These are phyloP conservation scores for Poeciliopsis paucimaculata DNA, from an alignment of 2,797 vertebrate species.

Conservation along the genomic window DNA sequence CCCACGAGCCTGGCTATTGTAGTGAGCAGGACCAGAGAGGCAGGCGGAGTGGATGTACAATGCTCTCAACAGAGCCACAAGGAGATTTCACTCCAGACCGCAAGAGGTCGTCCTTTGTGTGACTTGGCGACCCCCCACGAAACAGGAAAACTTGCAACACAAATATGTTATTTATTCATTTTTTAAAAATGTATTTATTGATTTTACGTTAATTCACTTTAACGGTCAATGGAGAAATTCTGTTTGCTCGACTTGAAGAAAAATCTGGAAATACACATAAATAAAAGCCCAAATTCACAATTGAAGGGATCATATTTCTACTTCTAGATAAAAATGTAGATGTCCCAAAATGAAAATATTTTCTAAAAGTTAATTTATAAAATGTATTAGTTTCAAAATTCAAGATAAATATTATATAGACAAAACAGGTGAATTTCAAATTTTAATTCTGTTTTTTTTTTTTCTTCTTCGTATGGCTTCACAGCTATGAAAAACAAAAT, in stretches of 20 bases:
- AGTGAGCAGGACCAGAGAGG: constrained; percentile 49
- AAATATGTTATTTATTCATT: too few relatives aligned
- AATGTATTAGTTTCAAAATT: neutral
- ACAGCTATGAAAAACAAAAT: neutral
- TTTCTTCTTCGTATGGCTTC: neutral
- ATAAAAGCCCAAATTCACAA: neutral
- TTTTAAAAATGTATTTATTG: too few relatives aligned
- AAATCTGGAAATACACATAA: too few relatives aligned
- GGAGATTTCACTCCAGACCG: constrained; percentile 17
- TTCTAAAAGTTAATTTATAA: neutral
- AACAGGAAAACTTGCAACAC: neutral
- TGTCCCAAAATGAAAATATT: neutral
- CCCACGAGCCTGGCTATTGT: constrained; percentile 63
- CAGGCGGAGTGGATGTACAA: constrained; percentile 56
- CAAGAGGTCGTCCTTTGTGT: constrained; percentile 56
- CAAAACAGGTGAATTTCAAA: neutral
- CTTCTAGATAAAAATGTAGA: neutral
- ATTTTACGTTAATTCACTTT: neutral
- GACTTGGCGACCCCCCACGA: neutral
- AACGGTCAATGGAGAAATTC: neutral
- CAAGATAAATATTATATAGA: neutral
- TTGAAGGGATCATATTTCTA: neutral
- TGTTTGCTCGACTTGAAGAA: neutral
- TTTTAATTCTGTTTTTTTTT: neutral
- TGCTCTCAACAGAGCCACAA: constrained; percentile 16